Base-by-base conservation (phyloP, 2,888 invertebrate species). In the Bugula neritina region DNA sequence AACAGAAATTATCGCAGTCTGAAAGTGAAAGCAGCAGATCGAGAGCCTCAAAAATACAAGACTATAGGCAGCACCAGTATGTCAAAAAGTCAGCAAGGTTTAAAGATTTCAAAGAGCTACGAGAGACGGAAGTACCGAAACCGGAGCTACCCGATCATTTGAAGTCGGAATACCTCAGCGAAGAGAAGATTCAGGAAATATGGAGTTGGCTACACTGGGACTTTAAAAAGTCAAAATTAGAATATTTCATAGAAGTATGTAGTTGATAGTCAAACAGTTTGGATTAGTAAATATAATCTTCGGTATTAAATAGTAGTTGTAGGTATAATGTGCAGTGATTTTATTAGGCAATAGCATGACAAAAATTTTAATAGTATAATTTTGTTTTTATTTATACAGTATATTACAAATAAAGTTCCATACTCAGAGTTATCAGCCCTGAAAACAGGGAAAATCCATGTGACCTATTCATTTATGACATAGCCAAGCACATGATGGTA, bases 191-290 rank as follows among this genome's bases (percentile, higher is more conserved):
- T 63, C 13, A 63, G 27, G 63, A 63, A 25, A 63, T 63, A 25
- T 63, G 63, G 63, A 27, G n/a, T 5, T 63, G 63, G 63, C 31
- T 63, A 27, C 21, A 63, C 31, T 21, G 21, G 27, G 63, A 63
- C 31, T 63, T 63, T n/a, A 31, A 34, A 13, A 63, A 63, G 31
- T 63, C 63, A 31, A 63, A 63, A n/a, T 63, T 63, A 31, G 63
- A 63, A 63, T 27, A 63, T 63, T 63, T 63, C 31, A 63, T 63
- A 13, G 63, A 63, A 31, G 63, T 63, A 13, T 63, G 63, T n/a
- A 63, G 63, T n/a, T 63, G 63, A 63, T 63, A 63, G 27, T 57
- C 17, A 52, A 17, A 21, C 52, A 52, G 21, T 21, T 52, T 52
- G 21, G 21, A 52, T 52, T n/a, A n/a, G n/a, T n/a, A n/a, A n/a